phyloP scores from a whole-genome alignment of 2,113 vertebrate genomes.

The Forbesichthys agassizii region DNA sequence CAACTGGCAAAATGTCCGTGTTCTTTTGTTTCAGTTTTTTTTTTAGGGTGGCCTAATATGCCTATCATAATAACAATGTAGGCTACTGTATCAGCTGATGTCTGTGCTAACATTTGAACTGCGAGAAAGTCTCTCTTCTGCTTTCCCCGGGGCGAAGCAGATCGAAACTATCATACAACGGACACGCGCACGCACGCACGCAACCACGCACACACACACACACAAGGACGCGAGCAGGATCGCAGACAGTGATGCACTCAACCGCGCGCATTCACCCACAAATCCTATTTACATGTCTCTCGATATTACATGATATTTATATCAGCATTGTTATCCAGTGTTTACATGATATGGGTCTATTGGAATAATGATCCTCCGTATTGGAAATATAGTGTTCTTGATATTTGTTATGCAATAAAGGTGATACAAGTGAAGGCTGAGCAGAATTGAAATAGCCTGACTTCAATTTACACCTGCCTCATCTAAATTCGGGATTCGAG shows the following conservation, averaged over 20 bases:
- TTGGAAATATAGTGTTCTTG: conserved; percentile 1
- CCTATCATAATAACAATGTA: conserved; percentile 35
- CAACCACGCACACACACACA: neutral
- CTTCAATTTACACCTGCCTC: neutral
- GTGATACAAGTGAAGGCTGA: conserved; percentile 17
- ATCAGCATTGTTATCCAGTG: neutral
- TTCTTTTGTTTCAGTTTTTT: conserved; percentile 18
- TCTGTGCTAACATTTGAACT: conserved; percentile 64
- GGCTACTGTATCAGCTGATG: conserved; percentile 13
- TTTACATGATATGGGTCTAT: conserved; percentile 6
- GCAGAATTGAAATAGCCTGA: neutral
- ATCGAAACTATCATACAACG: neutral
- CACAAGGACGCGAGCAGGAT: neutral
- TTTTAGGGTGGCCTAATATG: conserved; percentile 19
- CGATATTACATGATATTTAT: neutral
- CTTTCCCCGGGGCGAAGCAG: neutral
- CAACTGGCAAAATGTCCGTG: conserved; percentile 12
- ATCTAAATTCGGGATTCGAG: neutral
- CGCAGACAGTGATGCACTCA: neutral
- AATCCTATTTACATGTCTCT: neutral
- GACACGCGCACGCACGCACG: neutral
- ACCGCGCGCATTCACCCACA: neutral
- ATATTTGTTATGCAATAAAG: conserved; percentile 48
- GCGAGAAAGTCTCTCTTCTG: neutral
- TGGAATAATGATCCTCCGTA: conserved; percentile 15